Percentiles rank a stretch among this genome's conserved stretches.
Conservation (phyloP, 2,888 invertebrate genomes). For the Mythimna pallens region DNA sequence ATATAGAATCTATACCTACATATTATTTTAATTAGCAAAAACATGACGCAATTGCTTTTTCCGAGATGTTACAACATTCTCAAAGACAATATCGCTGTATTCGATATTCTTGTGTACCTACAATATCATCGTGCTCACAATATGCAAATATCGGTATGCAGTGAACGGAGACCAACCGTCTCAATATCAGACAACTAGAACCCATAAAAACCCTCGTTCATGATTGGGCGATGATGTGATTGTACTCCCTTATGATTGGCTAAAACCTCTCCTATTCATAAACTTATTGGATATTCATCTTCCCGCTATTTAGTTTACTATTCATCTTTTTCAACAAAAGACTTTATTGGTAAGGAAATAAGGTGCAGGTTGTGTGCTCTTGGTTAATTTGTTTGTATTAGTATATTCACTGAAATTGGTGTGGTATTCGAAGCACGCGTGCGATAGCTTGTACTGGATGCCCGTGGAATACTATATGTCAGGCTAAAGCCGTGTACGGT, state of each 20-base stretch:
- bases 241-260: slow-evolving; percentile 68
- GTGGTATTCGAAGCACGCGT: slow-evolving; percentile 82
- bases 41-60: slow-evolving; percentile 2
- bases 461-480: slow-evolving; percentile 79
- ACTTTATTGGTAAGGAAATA: slow-evolving; percentile 68
- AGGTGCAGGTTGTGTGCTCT: slow-evolving; percentile 58
- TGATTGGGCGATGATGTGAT: slow-evolving; percentile 63
- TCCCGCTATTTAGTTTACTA: slow-evolving; percentile 42
- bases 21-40: background rate
- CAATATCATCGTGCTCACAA: slow-evolving; percentile 63
- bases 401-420: slow-evolving; percentile 74
- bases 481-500: slow-evolving; percentile 80
- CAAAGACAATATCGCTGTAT: slow-evolving; percentile 28
- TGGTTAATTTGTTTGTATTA: slow-evolving; percentile 67
- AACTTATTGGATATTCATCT: slow-evolving; percentile 70
- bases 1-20: too few relatives aligned
- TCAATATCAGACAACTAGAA: slow-evolving; percentile 71
- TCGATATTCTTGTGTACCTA: slow-evolving; percentile 41
- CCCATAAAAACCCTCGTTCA: slow-evolving; percentile 63
- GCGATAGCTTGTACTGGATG: slow-evolving; percentile 79
- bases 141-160: slow-evolving; percentile 79
- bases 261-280: slow-evolving; percentile 64
- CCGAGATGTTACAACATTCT: slow-evolving; percentile 7
- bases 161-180: slow-evolving; percentile 74
- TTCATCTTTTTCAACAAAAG: slow-evolving; percentile 35